Evolutionary conservation across 2,797 vertebrate species (phyloP), one percentile per base, ranked within the genome.

Genomic region (Sebastes matsubarae): DNA sequence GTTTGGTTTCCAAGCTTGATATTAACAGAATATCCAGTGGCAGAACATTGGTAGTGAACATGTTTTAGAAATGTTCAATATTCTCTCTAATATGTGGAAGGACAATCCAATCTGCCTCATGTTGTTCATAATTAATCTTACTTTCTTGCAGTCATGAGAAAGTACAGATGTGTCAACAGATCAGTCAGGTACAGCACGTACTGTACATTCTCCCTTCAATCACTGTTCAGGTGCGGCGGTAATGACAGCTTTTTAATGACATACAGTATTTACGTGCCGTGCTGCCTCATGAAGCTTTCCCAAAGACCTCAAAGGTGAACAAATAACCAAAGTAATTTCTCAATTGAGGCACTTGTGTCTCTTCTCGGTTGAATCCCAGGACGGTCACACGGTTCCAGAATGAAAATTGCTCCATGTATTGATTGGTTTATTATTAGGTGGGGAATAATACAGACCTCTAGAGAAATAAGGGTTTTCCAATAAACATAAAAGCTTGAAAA

Each of bases 361-460:
- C 60, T 32, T 32, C 60, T 34, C 10, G 46, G 59, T 61, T 61
- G 10, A 61, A 61, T 61, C 20, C 59, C 29, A 18, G 18, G 27
- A 30, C 5, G 18, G 18, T 30, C 59, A 20, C 59, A 7, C 30
- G 32, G 32, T 30, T 63, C 22, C 34, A 65, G 36, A 27, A 58
- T 65, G 25, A 79, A 16, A 65, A 59, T 55, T 30, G 76, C 77
- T 83, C 80, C 70, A 64, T 66, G 74, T 93, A 92, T 93, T 87
- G 91, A 92, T 90, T 89, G 87, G 86, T 90, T 86, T 90, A 81
- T 92, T 93, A 92, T 93, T 92, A 92, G 89, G 82, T 87, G 80
- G 81, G 84, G 87, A 85, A 81, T 87, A 72, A 77, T 12, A 32
- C 22, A 13, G 60, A 60, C 57, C 82, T 71, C 75, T 7, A 52